Conservation (phyloP, 1,140 invertebrate species). For the Drusus annulatus region DNA sequence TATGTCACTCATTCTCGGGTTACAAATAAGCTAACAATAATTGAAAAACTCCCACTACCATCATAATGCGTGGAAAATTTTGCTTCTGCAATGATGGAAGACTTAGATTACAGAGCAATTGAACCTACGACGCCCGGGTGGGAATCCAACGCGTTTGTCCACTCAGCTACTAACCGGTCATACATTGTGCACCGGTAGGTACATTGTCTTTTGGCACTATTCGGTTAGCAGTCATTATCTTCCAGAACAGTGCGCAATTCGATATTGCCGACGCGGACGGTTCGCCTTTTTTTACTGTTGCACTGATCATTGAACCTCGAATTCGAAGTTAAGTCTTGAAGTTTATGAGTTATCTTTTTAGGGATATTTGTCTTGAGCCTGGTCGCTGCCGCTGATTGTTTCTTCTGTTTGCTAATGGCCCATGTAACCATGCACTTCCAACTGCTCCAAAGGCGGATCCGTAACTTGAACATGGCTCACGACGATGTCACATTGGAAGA, state of each 20-base stretch:
- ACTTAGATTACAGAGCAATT: too few species aligned
- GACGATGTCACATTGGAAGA: not conserved
- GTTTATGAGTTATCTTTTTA: slow-evolving; percentile 1
- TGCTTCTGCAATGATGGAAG: too few species aligned
- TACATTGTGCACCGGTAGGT: not conserved
- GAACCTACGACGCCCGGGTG: too few species aligned
- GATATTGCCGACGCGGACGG: too few species aligned
- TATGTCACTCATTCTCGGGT: too few species aligned
- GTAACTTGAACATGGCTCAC: not conserved
- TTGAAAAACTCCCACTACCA: too few species aligned
- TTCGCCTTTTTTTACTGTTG: too few species aligned
- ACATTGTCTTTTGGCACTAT: not conserved
- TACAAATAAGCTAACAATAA: too few species aligned
- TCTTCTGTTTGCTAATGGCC: slow-evolving; percentile 34
- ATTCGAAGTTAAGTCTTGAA: too few species aligned
- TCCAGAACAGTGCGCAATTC: too few species aligned
- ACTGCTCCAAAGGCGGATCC: slow-evolving; percentile 2
- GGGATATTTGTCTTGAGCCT: slow-evolving; percentile 13
- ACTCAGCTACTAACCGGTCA: not conserved
- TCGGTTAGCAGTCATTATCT: not conserved
- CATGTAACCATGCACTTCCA: slow-evolving; percentile 35
- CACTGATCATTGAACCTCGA: too few species aligned
- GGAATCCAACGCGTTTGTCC: not conserved
- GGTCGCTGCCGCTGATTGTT: not conserved
- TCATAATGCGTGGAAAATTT: too few species aligned